Evolutionary conservation across 1,140 invertebrate genomes (phyloP), one percentile per base, ranked within the genome.

Genomic region (Drosophila willistoni): DNA sequence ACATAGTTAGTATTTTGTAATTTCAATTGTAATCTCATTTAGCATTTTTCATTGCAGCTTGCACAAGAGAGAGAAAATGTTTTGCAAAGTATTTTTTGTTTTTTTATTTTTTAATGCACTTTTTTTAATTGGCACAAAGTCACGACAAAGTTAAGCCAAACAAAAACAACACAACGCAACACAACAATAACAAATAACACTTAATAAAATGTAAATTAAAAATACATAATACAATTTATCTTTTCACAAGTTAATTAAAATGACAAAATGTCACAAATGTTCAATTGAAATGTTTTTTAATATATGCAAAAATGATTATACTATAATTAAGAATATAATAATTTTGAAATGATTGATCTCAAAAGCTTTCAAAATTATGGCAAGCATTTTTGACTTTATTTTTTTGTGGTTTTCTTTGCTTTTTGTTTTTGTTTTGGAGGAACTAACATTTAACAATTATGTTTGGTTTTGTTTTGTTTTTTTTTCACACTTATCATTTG

Each of bases 371-470:
- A 71, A 71, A 75, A 75, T 60, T 64, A 29, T 6, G 55, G 47
- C 73, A 76, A 76, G 73, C 62, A 65, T 68, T 47, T 77, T 39
- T 59, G 68, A 42, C 66, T 67, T 81, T 13, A 33, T 36, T 75
- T 70, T 57, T 19, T 69, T 69, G 22, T 51, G 42, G 10, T 64
- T 66, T 70, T 68, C 34, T 57, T 51, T 51, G 9, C 9, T 14
- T 47, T 51, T 25, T 25, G 1, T 47, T 47, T 17, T 19, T 19
- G 9, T 47, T 47, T 14, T 81, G 22, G 41, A 82, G 79, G 71
- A 82, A 83, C 80, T 83, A 83, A 77, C 68, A 64, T 71, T 66
- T 67, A 75, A 82, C 72, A 61, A 61, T 80, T 67, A 57, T 34
- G 66, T 69, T 42, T 42, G 29, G 7, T 64, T 66, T 77, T 2